phyloP scores from a whole-genome alignment of 2,113 vertebrate genomes.

The Nanorana parkeri region DNA sequence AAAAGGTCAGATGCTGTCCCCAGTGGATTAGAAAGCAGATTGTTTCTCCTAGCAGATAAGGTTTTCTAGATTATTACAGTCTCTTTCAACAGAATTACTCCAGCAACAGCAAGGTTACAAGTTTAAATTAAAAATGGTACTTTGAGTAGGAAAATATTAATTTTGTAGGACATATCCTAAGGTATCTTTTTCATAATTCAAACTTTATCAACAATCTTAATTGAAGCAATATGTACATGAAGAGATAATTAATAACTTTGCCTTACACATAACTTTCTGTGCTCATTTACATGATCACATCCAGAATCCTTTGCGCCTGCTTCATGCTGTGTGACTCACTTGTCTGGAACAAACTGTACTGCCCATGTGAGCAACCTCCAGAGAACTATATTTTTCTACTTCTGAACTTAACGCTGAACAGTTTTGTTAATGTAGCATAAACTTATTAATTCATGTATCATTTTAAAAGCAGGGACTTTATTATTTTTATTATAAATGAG shows the following conservation, averaged over 20 bases:
- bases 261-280: conserved; percentile 52
- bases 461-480: not conserved
- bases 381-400: not conserved
- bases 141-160: conserved; percentile 39
- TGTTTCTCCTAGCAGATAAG: conserved; percentile 45
- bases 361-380: conserved; percentile 15
- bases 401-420: conserved; percentile 10
- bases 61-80: conserved; percentile 23
- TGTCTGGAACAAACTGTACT: conserved; percentile 47
- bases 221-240: conserved; percentile 49
- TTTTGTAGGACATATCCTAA: conserved; percentile 53
- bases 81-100: conserved; percentile 21
- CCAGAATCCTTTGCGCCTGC: conserved; percentile 40
- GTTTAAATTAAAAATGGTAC: conserved; percentile 47
- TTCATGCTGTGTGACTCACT: conserved; percentile 24
- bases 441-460: not conserved
- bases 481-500: not conserved
- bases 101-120: conserved; percentile 40
- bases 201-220: conserved; percentile 56
- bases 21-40: conserved; percentile 35
- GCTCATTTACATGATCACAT: conserved; percentile 40
- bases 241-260: conserved; percentile 55
- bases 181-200: conserved; percentile 52
- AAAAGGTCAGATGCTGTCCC: conserved; percentile 44
- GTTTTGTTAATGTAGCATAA: conserved; percentile 19